These are phyloP conservation scores for Zaprionus lineosus DNA, from an alignment of 2,888 invertebrate species.

Conservation along the genomic window DNA sequence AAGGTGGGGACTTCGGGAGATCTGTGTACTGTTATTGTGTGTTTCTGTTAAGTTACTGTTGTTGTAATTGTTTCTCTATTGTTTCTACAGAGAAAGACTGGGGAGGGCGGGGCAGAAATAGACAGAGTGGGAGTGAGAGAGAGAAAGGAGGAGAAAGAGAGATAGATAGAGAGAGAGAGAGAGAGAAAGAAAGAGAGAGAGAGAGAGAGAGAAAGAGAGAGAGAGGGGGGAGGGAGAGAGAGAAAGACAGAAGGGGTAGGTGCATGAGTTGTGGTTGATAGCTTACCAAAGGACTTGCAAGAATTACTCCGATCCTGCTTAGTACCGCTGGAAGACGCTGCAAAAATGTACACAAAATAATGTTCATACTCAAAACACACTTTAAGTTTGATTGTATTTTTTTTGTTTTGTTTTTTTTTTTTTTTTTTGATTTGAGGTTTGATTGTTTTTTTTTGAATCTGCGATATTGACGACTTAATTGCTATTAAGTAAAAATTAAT, in stretches of 20 bases:
- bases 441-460: slow-evolving; percentile 27
- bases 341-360: slow-evolving; percentile 85
- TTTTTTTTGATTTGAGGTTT: slow-evolving; percentile 32
- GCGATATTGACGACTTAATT: slow-evolving; percentile 35
- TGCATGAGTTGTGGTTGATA: slow-evolving; percentile 81
- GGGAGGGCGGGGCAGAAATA: no score
- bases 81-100: slow-evolving; percentile 9
- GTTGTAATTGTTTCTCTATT: slow-evolving; percentile 23
- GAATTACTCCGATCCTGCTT: slow-evolving; percentile 97
- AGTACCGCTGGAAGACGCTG: slow-evolving; percentile 97
- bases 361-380: slow-evolving; percentile 83
- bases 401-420: slow-evolving; percentile 21
- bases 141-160: slow-evolving; percentile 2
- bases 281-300: slow-evolving; percentile 98
- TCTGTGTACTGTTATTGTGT: slow-evolving; percentile 14
- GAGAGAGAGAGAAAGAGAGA: background rate
- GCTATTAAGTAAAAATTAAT: slow-evolving; percentile 32
- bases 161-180: slow-evolving; percentile 1
- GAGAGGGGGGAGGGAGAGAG: background rate
- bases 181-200: background rate
- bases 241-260: slow-evolving; percentile 38
- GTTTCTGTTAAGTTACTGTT: slow-evolving; percentile 19
- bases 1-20: background rate
- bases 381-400: slow-evolving; percentile 76
- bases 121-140: no score